A percentile compares a stretch with the other conserved stretches of the same genome.
Evolutionary conservation across 1,140 invertebrate species (phyloP).

Genomic region (Zaprionus ghesquierei): DNA sequence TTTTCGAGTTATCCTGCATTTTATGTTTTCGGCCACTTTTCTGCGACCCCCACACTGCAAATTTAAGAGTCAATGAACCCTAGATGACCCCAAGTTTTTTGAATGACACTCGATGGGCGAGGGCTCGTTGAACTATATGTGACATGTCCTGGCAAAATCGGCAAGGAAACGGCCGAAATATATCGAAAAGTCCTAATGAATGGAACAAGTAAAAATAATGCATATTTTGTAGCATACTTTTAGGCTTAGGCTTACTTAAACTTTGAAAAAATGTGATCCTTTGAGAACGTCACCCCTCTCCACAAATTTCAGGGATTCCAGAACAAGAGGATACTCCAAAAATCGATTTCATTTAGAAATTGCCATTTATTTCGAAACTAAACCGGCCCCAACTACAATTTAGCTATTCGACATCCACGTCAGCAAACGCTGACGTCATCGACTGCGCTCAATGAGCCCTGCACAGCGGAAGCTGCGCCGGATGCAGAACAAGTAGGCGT

Average conservation of each 20-base stretch:
- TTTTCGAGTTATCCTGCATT: background rate
- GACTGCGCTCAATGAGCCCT: background rate
- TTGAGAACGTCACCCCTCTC: too few species aligned
- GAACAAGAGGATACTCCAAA: too few species aligned
- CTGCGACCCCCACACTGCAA: background rate
- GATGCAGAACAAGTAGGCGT: background rate
- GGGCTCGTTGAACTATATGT: too few species aligned
- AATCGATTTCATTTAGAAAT: too few species aligned
- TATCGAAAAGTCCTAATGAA: too few species aligned
- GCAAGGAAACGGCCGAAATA: too few species aligned
- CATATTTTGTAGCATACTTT: constrained; percentile 35
- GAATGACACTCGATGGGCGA: too few species aligned
- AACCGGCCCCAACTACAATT: background rate
- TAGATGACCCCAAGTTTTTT: too few species aligned
- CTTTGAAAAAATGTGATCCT: background rate
- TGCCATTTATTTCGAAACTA: background rate
- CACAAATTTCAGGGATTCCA: too few species aligned
- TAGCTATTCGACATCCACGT: background rate
- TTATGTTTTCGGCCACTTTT: background rate
- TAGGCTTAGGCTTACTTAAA: background rate
- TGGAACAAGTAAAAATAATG: too few species aligned
- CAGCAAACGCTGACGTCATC: background rate
- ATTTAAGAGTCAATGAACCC: background rate
- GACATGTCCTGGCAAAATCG: too few species aligned
- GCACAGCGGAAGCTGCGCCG: background rate